Conservation (phyloP, 2,797 vertebrate genomes). For the Alfaro cultratus region DNA sequence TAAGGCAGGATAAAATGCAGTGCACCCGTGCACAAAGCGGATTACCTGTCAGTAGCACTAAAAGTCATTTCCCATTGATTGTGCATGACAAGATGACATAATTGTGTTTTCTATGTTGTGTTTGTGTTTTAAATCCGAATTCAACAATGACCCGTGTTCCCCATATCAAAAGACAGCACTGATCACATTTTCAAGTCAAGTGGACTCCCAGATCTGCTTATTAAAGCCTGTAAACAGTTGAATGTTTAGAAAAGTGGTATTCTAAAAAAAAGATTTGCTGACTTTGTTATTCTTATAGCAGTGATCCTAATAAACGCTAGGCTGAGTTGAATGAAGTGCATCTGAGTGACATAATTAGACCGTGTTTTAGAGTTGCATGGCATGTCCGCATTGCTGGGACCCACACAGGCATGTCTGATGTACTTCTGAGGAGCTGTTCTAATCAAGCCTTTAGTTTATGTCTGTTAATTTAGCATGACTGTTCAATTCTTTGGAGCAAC, state of each 20-base stretch:
- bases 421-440: constrained; percentile 46
- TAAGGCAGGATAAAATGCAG: neutral
- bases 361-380: constrained; percentile 46
- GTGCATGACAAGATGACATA: neutral
- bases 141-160: neutral
- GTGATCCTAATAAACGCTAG: constrained; percentile 26
- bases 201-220: neutral
- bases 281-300: constrained; percentile 4
- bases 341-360: constrained; percentile 55
- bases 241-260: neutral
- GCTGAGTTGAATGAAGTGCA: neutral
- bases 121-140: neutral
- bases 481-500: constrained; percentile 48
- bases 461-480: constrained; percentile 52
- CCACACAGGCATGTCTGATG: constrained; percentile 50
- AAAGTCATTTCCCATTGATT: neutral
- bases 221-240: neutral
- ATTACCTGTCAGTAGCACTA: neutral
- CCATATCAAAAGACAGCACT: neutral
- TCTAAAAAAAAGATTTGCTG: neutral
- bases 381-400: constrained; percentile 51
- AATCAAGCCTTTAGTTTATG: constrained; percentile 54
- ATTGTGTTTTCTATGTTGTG: neutral
- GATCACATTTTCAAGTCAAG: neutral
- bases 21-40: neutral